Conservation (phyloP, 2,113 vertebrate species). For the Peromyscus polionotus region DNA sequence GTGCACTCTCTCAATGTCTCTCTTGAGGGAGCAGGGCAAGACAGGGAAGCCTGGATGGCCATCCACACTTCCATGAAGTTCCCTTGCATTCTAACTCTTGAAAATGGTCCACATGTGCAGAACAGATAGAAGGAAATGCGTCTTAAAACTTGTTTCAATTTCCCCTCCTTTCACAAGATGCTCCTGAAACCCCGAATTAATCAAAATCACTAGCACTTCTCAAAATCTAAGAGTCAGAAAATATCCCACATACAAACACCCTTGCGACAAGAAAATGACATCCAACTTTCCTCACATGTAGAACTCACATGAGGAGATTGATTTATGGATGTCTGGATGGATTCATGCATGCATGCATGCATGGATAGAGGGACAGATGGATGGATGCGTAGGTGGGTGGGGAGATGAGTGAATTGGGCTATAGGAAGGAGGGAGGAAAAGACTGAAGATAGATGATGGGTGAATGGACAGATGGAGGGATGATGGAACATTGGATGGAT, state of each 20-base stretch:
- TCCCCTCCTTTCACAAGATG: conserved; percentile 26
- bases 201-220: neutral
- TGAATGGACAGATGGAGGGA: neutral
- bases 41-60: neutral
- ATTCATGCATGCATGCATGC: neutral
- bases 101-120: neutral
- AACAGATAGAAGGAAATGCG: neutral
- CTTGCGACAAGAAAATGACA: neutral
- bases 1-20: neutral
- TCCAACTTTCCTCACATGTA: neutral
- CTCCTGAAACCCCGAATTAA: neutral
- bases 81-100: neutral
- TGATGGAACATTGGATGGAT: neutral
- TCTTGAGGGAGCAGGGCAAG: neutral
- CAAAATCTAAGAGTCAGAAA: neutral
- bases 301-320: neutral
- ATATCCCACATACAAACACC: neutral
- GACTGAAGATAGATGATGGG: no score
- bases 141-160: neutral
- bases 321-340: neutral
- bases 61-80: neutral
- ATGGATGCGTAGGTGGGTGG: neutral
- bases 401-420: neutral
- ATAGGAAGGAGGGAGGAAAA: neutral
- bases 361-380: neutral